Evolutionary conservation across 2,797 vertebrate genomes (phyloP), one percentile per base, ranked within the genome.

Genomic region (Peromyscus eremicus): DNA sequence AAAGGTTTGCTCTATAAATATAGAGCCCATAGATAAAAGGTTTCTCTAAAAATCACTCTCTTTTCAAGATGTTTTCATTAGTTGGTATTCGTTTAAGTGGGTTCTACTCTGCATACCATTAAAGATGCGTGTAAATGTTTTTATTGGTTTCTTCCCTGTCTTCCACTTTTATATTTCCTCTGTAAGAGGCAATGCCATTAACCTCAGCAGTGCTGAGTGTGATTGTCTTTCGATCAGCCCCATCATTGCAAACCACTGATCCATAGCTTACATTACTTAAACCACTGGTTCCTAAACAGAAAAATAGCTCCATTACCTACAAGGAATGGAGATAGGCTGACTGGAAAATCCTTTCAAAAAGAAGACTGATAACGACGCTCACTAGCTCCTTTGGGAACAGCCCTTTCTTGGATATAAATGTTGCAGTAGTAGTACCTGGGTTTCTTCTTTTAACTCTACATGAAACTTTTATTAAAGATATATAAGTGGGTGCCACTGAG

Each of bases 1-100:
- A 98, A 98, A 98, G 98, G 87, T 97, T 98, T 98, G 97, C 97
- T 98, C 97, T 98, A 97, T 98, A 98, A 98, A 98, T 98, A 98
- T 92, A 97, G 97, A 96, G 98, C 97, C 97, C 97, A 97, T 96
- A 98, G 98, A 98, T 98, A 98, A 99, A 98, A 98, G 98, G 98
- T 97, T 97, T 97, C 97, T 97, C 94, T 98, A 77, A 97, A 98
- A 99, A 98, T 98, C 97, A 98, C 97, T 86, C 92, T 49, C 97
- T 98, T 98, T 97, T 92, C 97, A 96, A 97, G 13, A 98, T 98
- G 98, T 96, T 98, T 98, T 98, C 98, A 98, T 99, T 98, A 98
- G 96, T 98, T 98, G 97, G 96, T 97, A 77, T 98, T 98, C 97
- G 93, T 98, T 98, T 98, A 98, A 98, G 97, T 97, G 85, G 91